Evolutionary conservation across 2,113 vertebrate genomes (phyloP).

Genomic region (Caranx ignobilis): DNA sequence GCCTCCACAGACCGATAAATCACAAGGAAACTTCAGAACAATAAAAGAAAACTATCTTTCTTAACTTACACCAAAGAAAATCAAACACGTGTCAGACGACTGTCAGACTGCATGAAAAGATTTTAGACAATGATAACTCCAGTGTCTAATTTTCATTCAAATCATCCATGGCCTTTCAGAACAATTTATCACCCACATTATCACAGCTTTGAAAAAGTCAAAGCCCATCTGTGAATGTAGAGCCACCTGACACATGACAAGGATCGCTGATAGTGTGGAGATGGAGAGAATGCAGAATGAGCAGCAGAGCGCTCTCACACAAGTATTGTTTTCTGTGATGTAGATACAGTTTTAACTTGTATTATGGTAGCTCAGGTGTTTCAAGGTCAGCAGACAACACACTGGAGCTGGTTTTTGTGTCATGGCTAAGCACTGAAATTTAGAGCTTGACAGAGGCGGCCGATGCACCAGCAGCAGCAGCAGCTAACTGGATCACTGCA

Average conservation of each 20-base stretch:
- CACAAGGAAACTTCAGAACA: neutral
- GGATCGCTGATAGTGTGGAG: constrained; percentile 4
- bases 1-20: neutral
- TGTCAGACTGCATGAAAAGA: constrained; percentile 7
- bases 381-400: neutral
- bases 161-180: constrained; percentile 9
- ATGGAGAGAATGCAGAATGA: neutral
- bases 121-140: neutral
- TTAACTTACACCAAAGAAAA: neutral
- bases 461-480: neutral
- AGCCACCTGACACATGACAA: constrained; percentile 11
- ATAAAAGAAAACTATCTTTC: neutral
- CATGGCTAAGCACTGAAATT: neutral
- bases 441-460: constrained; percentile 2
- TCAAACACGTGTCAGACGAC: neutral
- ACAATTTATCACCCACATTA: constrained; percentile 5
- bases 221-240: neutral
- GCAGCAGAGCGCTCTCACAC: neutral
- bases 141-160: constrained; percentile 9
- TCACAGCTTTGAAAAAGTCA: constrained; percentile 4
- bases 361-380: neutral
- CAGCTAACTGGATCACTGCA: constrained; percentile 10
- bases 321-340: neutral
- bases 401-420: neutral
- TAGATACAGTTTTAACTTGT: neutral